Percentiles rank a stretch among this genome's conserved stretches.
Conservation (phyloP, 2,113 vertebrate genomes). For the Xiphophorus hellerii region DNA sequence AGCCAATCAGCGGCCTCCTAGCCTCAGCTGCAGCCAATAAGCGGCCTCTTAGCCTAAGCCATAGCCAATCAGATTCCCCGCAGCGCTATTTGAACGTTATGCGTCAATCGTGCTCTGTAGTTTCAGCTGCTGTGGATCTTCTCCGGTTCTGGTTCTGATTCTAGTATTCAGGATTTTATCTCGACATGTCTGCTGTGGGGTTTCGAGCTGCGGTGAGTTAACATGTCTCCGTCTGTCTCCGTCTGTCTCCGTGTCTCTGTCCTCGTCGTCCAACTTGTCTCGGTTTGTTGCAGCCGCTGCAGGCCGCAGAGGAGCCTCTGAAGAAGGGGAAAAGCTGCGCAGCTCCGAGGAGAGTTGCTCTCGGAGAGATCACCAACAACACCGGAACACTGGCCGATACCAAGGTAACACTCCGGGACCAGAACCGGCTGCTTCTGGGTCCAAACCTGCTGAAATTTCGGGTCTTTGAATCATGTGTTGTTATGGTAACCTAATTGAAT, state of each 20-base stretch:
- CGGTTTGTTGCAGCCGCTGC: slow-evolving; percentile 4
- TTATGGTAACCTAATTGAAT: no score
- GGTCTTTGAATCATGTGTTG: no score
- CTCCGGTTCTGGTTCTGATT: not conserved
- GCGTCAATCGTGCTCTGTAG: no score
- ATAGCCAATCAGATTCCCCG: slow-evolving; percentile 66
- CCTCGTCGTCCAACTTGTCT: not conserved
- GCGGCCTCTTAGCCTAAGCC: not conserved
- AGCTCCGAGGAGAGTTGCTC: slow-evolving; percentile 60
- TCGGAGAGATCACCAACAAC: slow-evolving; percentile 77
- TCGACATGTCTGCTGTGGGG: slow-evolving; percentile 7
- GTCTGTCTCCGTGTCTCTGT: not conserved
- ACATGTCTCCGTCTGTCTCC: no score
- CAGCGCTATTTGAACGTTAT: slow-evolving; percentile 76
- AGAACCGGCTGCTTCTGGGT: not conserved
- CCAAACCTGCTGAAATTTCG: no score
- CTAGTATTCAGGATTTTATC: not conserved
- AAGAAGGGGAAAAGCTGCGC: slow-evolving; percentile 51
- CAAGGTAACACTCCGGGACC: not conserved
- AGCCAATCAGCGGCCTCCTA: not conserved
- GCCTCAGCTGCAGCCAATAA: slow-evolving; percentile 46
- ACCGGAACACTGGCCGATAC: not conserved
- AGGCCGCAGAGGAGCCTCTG: slow-evolving; percentile 53
- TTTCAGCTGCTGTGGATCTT: not conserved
- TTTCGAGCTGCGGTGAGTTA: slow-evolving; percentile 32